Evolutionary conservation across 1,140 invertebrate genomes (phyloP).

Genomic region (Drosophila kurseongensis): DNA sequence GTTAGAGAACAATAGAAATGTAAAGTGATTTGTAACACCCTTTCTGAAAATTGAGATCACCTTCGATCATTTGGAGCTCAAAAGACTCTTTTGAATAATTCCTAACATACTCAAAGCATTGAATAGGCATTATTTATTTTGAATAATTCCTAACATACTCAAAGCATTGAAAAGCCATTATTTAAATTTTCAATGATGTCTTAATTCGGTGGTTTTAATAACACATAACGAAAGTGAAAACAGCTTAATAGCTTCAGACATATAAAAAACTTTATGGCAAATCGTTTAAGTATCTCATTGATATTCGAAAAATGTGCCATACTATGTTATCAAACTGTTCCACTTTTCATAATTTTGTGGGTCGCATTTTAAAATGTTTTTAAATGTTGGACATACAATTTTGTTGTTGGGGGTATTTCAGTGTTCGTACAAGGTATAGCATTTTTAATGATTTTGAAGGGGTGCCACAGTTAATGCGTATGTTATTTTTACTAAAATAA

Average conservation of each 20-base stretch:
- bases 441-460: constrained; percentile 9
- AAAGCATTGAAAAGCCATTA: not conserved
- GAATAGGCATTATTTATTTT: not conserved
- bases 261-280: not conserved
- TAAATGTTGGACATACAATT: constrained; percentile 28
- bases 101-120: not conserved
- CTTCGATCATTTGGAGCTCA: too few species aligned
- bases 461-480: constrained; percentile 5
- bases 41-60: too few species aligned
- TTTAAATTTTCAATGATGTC: constrained; percentile 3
- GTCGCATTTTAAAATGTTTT: constrained; percentile 30
- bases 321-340: constrained; percentile 34
- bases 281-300: constrained; percentile 20
- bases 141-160: constrained; percentile 1
- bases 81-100: constrained; percentile 9
- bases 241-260: not conserved
- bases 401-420: not conserved
- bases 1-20: too few species aligned
- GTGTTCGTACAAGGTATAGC: not conserved
- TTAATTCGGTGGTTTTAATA: constrained; percentile 3
- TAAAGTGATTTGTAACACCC: too few species aligned
- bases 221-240: constrained; percentile 34
- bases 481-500: constrained; percentile 33
- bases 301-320: constrained; percentile 27
- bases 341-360: constrained; percentile 30